Conservation (phyloP, 2,113 vertebrate species). For the Boulengeromyrus knoepffleri region DNA sequence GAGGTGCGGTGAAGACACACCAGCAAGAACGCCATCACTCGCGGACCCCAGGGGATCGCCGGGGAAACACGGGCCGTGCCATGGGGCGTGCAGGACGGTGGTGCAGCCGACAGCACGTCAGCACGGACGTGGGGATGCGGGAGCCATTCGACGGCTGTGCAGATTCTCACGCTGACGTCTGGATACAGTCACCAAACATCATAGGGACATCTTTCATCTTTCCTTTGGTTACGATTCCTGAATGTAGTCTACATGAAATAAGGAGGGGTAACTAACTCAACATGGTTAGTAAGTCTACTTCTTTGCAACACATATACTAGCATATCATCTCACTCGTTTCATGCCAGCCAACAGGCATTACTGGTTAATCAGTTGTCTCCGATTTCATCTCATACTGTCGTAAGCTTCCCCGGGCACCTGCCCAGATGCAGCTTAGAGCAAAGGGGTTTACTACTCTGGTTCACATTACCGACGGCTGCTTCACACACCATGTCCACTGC, state of each 20-base stretch:
- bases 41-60: not conserved
- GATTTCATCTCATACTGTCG: not conserved
- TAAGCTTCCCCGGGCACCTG: not conserved
- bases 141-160: constrained; percentile 10
- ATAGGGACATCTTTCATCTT: constrained; percentile 49
- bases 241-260: constrained; percentile 14
- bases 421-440: too few relatives aligned
- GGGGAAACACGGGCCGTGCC: not conserved
- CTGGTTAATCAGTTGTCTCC: not conserved
- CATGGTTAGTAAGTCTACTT: not conserved
- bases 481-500: not conserved
- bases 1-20: not conserved
- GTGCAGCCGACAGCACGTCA: not conserved
- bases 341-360: not conserved
- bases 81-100: not conserved
- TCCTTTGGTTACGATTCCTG: constrained; percentile 58
- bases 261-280: constrained; percentile 19
- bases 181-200: not conserved
- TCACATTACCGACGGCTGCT: not conserved
- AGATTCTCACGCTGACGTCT: not conserved
- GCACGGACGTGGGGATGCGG: not conserved
- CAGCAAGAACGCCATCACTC: not conserved
- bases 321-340: not conserved
- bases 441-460: not conserved
- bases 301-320: not conserved